Evolutionary conservation across 2,888 invertebrate genomes (phyloP).

Genomic region (Scaptomyza polygonia): DNA sequence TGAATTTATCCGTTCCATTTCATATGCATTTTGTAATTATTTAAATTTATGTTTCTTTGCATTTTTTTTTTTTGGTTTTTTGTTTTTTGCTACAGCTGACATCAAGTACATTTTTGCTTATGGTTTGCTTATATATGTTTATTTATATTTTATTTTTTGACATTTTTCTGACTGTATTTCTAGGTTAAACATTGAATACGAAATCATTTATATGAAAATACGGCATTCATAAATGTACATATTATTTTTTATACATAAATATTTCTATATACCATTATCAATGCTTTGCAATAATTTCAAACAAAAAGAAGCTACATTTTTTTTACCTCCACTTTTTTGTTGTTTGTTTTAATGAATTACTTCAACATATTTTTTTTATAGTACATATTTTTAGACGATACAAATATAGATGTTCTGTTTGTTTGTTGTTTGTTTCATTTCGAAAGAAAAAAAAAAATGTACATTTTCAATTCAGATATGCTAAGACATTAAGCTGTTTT

Average conservation of each 20-base stretch:
- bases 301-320: slow-evolving; percentile 39
- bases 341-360: slow-evolving; percentile 14
- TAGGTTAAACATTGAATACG: slow-evolving; percentile 73
- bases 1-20: slow-evolving; percentile 25
- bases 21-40: slow-evolving; percentile 14
- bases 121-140: slow-evolving; percentile 60
- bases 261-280: slow-evolving; percentile 61
- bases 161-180: slow-evolving; percentile 54
- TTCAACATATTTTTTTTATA: slow-evolving; percentile 35
- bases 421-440: slow-evolving; percentile 23
- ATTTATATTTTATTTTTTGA: slow-evolving; percentile 48
- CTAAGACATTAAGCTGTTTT: slow-evolving; percentile 44
- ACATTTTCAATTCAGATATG: slow-evolving; percentile 39
- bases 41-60: slow-evolving; percentile 31
- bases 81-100: slow-evolving; percentile 68
- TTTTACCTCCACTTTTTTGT: slow-evolving; percentile 12
- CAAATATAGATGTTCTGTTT: slow-evolving; percentile 40
- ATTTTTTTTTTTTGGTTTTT: slow-evolving; percentile 29
- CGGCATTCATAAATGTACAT: slow-evolving; percentile 59
- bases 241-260: slow-evolving; percentile 51
- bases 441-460: slow-evolving; percentile 30
- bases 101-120: slow-evolving; percentile 75
- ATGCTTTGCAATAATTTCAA: slow-evolving; percentile 68
- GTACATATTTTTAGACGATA: slow-evolving; percentile 51
- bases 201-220: slow-evolving; percentile 72